phyloP scores from a whole-genome alignment of 2,113 vertebrate species.

The Ellobius talpinus region DNA sequence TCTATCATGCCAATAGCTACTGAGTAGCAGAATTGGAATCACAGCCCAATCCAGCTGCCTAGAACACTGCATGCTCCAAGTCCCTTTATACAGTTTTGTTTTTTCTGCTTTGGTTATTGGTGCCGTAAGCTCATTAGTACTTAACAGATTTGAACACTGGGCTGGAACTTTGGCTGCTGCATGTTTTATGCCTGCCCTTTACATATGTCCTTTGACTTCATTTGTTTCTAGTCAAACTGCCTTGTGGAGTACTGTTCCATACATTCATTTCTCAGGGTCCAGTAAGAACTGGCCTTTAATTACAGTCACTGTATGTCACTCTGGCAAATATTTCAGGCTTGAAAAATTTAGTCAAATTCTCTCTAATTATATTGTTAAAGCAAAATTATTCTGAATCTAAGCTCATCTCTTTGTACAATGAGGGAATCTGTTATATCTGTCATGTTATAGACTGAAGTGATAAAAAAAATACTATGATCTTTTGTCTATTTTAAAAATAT shows the following conservation, averaged over 20 bases:
- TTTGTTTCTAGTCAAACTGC: not conserved
- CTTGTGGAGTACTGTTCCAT: not conserved
- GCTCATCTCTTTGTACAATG: not conserved
- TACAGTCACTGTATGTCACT: not conserved
- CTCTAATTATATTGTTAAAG: conserved; percentile 29
- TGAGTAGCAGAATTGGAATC: not conserved
- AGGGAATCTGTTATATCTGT: not conserved
- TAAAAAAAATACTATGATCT: not conserved
- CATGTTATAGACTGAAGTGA: not conserved
- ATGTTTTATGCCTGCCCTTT: not conserved
- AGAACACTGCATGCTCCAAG: not conserved
- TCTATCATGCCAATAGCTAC: not conserved
- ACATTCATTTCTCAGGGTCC: not conserved
- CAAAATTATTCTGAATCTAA: conserved; percentile 26
- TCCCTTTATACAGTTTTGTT: not conserved
- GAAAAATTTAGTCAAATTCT: not conserved
- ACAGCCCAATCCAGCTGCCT: not conserved
- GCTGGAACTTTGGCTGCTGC: not conserved
- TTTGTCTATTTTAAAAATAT: not conserved
- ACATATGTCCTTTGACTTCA: not conserved
- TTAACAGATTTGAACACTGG: not conserved
- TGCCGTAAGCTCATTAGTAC: not conserved
- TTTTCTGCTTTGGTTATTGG: not conserved
- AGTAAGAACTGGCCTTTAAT: conserved; percentile 23
- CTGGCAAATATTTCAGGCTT: not conserved